Evolutionary conservation across 2,797 vertebrate species (phyloP).

Genomic region (Enteromius paludinosus): DNA sequence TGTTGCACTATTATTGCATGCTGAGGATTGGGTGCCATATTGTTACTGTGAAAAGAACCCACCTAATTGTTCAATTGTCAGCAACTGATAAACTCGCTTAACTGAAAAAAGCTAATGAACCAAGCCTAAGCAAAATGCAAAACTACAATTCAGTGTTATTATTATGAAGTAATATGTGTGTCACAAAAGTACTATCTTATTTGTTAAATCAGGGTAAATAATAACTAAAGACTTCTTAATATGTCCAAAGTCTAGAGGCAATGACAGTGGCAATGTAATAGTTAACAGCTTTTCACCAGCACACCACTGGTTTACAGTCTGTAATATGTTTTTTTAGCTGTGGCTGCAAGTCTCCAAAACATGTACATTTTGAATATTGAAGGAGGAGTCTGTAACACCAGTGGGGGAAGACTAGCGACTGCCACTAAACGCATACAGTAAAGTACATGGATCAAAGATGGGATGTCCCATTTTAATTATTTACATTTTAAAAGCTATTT

Average conservation of each 20-base stretch:
- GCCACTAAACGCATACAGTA: background rate
- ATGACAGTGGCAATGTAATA: slow-evolving; percentile 4
- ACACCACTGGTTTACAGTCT: background rate
- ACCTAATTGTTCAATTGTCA: background rate
- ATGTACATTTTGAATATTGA: slow-evolving; percentile 5
- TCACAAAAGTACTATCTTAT: too few species aligned
- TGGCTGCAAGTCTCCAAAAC: background rate
- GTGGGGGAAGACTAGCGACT: background rate
- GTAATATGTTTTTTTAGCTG: background rate
- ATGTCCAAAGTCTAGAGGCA: slow-evolving; percentile 32
- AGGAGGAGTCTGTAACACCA: background rate
- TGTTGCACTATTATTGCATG: background rate
- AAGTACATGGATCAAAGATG: too few species aligned
- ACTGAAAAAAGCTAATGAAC: background rate
- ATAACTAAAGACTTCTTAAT: background rate
- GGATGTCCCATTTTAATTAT: too few species aligned
- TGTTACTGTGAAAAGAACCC: background rate
- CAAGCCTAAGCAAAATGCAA: background rate
- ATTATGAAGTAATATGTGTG: background rate
- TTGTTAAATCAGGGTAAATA: background rate
- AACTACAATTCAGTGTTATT: background rate
- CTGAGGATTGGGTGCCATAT: background rate
- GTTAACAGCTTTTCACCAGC: slow-evolving; percentile 12
- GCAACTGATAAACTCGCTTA: background rate
- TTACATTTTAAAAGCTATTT: too few species aligned